Base-by-base conservation (phyloP, 2,888 invertebrate genomes). In the Homarus gammarus region DNA sequence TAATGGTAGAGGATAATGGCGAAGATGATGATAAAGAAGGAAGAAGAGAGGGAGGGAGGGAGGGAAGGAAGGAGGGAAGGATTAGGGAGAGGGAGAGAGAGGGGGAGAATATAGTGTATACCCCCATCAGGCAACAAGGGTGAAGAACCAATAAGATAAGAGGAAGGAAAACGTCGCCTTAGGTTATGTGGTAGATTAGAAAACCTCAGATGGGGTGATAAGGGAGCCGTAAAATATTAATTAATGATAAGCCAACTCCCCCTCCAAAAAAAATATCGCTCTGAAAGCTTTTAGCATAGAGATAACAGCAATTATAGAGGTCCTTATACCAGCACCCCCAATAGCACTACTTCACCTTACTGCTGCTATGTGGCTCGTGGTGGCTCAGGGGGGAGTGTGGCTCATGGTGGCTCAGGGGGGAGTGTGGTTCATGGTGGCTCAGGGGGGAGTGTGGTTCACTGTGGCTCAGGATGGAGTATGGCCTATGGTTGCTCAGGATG, bases 171-270 rank as follows among this genome's bases (percentile, higher is more conserved):
- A n/a, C 44, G 38, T 83, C 70, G 22, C 0, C 33, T 64, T 27
- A 15, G 70, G 82, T 83, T 83, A 83, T 38, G 82, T 31, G 27
- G 31, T 15, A n/a, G 68, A 27, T 49, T 18, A 44, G 38, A 70
- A 10, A n/a, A 18, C 70, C 44, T 68, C 70, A 38, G 40, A 44
- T 49, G 75, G 75, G 22, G 22, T 15, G 75, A 75, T 75, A 75
- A n/a, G 40, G 22, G 18, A 31, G 27, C 75, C 15, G 27, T 75
- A 75, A 83, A 83, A 83, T 83, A 83, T 83, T 83, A 83, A 83
- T 83, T 83, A 83, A 31, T 68, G 82, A 83, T 83, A 83, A 83
- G 82, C 27, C n/a, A n/a, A n/a, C n/a, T n/a, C n/a, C n/a, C n/a
- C n/a, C n/a, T n/a, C 27, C n/a, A 27, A 27, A 27, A 27, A 64